A percentile compares a stretch with the other conserved stretches of the same genome.
These are phyloP conservation scores for Silurus lanzhouensis DNA, from an alignment of 2,797 vertebrate species.

Conservation along the genomic window DNA sequence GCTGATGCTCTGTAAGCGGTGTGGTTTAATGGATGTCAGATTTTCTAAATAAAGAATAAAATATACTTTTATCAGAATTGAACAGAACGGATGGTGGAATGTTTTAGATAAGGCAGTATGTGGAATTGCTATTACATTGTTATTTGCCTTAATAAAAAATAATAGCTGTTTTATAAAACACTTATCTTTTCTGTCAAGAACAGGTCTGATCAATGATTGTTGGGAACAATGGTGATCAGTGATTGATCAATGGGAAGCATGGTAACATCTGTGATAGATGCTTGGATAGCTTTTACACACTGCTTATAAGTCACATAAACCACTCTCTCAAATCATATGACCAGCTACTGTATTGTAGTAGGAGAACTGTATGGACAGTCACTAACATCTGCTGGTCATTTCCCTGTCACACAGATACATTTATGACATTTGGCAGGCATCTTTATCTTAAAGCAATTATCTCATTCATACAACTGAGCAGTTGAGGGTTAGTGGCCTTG, in stretches of 20 bases:
- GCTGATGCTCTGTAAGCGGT: background rate
- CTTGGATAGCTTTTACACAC: no score
- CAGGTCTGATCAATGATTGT: background rate
- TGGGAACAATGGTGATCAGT: background rate
- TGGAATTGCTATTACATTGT: background rate
- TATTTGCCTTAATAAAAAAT: no score
- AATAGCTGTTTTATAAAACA: background rate
- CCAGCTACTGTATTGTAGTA: background rate
- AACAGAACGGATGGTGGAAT: background rate
- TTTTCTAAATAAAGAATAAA: background rate
- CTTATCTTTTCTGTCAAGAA: background rate
- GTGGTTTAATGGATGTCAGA: background rate
- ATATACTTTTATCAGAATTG: background rate
- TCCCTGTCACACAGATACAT: background rate
- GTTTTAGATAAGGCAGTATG: background rate
- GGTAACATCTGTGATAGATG: no score
- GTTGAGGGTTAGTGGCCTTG: no score
- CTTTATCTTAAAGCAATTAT: no score
- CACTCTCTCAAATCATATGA: no score
- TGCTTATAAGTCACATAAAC: background rate
- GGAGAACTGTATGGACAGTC: background rate
- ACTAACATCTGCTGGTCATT: background rate
- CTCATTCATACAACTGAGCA: no score
- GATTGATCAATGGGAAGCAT: background rate
- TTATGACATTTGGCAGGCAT: no score